A percentile compares a stretch with the other conserved stretches of the same genome.
phyloP scores from a whole-genome alignment of 2,113 vertebrate species.

The Pelvicachromis taeniatus region DNA sequence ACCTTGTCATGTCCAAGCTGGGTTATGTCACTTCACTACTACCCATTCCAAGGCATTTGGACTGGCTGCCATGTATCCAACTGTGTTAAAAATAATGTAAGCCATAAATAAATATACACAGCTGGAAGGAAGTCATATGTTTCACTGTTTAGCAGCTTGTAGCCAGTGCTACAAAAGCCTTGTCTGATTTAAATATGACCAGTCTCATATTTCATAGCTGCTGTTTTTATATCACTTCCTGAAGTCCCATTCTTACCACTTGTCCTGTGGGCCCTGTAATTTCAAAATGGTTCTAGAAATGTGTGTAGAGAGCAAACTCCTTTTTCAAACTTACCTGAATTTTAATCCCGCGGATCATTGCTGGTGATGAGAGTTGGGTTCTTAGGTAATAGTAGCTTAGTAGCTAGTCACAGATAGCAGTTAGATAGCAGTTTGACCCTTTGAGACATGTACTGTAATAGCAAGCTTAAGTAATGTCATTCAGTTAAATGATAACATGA shows the following conservation, averaged over 20 bases:
- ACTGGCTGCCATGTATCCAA: neutral
- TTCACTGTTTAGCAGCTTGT: neutral
- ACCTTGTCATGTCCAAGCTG: slow-evolving; percentile 33
- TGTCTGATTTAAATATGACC: neutral
- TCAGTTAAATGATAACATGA: neutral
- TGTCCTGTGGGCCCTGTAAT: neutral
- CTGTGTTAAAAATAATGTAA: neutral
- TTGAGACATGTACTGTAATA: neutral
- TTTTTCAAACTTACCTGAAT: neutral
- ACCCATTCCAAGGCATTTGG: neutral
- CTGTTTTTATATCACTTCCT: neutral
- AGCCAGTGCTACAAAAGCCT: neutral
- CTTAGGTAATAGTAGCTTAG: neutral
- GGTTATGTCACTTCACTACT: slow-evolving; percentile 2
- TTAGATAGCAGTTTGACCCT: neutral
- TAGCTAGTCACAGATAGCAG: neutral
- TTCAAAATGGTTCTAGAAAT: neutral
- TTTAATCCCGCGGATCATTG: neutral
- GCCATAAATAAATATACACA: neutral
- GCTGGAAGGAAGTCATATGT: neutral
- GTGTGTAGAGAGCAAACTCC: accelerated
- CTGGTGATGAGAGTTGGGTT: neutral
- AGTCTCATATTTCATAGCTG: neutral
- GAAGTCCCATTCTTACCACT: neutral
- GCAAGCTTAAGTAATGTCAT: neutral